phyloP scores from a whole-genome alignment of 2,113 vertebrate species.

The Panthera tigris region DNA sequence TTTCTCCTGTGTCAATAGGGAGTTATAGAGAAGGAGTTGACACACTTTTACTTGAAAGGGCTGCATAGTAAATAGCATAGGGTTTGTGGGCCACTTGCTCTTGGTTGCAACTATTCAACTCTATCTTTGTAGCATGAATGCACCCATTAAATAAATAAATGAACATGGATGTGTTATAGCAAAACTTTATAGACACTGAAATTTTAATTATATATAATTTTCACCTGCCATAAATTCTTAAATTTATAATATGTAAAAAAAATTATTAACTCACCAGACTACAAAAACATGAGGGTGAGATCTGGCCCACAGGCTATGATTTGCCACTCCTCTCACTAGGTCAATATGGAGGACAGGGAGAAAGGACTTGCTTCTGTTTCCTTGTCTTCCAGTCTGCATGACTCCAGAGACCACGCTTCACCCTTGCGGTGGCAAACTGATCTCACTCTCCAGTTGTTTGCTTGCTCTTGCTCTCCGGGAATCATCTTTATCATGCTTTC shows the following conservation, averaged over 20 bases:
- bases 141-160: neutral
- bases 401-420: neutral
- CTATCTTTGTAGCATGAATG: neutral
- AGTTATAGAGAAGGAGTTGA: neutral
- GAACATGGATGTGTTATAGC: neutral
- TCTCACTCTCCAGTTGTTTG: neutral
- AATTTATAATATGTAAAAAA: neutral
- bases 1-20: neutral
- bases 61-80: neutral
- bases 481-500: rapidly evolving
- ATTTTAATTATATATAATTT: neutral
- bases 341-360: no score
- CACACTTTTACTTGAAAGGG: neutral
- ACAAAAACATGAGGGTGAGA: neutral
- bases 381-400: no score
- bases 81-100: neutral
- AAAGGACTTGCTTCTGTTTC: neutral
- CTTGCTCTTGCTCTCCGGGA: neutral
- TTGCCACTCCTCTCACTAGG: neutral
- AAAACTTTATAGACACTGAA: neutral
- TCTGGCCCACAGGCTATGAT: neutral
- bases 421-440: rapidly evolving
- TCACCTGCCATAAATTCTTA: neutral
- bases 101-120: neutral
- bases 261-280: neutral